Conservation (phyloP, 2,888 invertebrate species). For the Alcis repandata region DNA sequence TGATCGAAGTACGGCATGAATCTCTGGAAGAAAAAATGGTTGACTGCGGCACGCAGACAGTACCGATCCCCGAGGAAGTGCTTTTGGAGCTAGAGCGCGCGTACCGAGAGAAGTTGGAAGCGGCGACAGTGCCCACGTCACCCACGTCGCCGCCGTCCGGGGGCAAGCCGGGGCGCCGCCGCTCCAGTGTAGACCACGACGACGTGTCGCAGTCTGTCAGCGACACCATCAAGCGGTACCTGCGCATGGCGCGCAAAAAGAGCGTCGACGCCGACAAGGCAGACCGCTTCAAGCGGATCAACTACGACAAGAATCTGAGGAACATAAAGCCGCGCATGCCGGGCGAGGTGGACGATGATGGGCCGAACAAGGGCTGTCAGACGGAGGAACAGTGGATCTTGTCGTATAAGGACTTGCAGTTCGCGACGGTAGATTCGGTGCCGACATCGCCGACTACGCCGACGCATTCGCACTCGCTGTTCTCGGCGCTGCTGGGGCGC, state of each 20-base stretch:
- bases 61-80: conserved; percentile 85
- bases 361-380: conserved; percentile 91
- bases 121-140: conserved; percentile 74
- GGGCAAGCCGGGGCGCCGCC: conserved; percentile 83
- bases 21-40: conserved; percentile 84
- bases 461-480: conserved; percentile 67
- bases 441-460: conserved; percentile 86
- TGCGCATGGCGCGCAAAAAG: conserved; percentile 95
- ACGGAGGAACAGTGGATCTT: conserved; percentile 92
- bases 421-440: conserved; percentile 73
- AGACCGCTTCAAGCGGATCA: conserved; percentile 94
- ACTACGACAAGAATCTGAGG: conserved; percentile 94
- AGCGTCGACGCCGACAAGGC: conserved; percentile 93
- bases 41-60: conserved; percentile 88
- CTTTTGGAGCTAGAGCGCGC: conserved; percentile 82
- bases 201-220: conserved; percentile 95
- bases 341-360: conserved; percentile 93
- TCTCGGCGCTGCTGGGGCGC: conserved; percentile 74
- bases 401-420: conserved; percentile 74
- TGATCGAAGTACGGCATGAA: conserved; percentile 89
- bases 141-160: conserved; percentile 77
- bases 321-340: conserved; percentile 93
- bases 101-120: conserved; percentile 76
- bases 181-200: conserved; percentile 93
- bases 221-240: conserved; percentile 94